Evolutionary conservation across 1,140 invertebrate genomes (phyloP), one percentile per base, ranked within the genome.

Genomic region (Rhynchophorus ferrugineus): DNA sequence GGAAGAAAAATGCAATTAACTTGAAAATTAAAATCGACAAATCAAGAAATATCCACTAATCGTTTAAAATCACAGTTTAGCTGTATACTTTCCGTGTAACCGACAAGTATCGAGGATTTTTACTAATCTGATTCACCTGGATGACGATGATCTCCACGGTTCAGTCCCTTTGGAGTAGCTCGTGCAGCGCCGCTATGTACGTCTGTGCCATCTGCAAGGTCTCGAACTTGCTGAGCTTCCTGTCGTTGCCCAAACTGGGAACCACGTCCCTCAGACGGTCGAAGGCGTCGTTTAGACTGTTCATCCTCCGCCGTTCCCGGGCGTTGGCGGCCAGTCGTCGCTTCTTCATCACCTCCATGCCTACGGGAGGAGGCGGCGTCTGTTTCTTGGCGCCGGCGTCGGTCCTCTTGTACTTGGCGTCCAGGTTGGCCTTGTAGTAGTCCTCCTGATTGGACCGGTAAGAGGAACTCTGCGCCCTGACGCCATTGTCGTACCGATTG

Each of bases 141-240:
- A n/a, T n/a, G n/a, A n/a, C n/a, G n/a, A n/a, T n/a, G n/a, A n/a
- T 29, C 24, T 29, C 11, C 24, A 29, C 11, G 5, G 24, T 29
- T 29, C 11, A 29, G 24, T 68, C 65, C 39, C 66, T 63, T 43
- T 70, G 59, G 9, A 82, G 62, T 2, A 82, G 64, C 54, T 84
- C 81, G 50, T 78, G 74, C 8, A 87, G 68, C 0, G 83, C 83
- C 0, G 76, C 71, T 35, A 89, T 89, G 66, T 89, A 89, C 2
- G 78, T 85, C 60, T 89, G 85, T 0, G 87, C 87, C 85, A 89
- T 87, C 71, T 88, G 85, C 19, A 89, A 64, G 0, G 86, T 88
- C 66, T 89, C 87, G 64, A 84, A 89, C 67, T 90, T 89, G 46
- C 83, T 87, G 2, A 89, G 71, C 65, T 87, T 85, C 58, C 82